Evolutionary conservation across 1,140 invertebrate species (phyloP).

Genomic region (Neodiprion virginianus): DNA sequence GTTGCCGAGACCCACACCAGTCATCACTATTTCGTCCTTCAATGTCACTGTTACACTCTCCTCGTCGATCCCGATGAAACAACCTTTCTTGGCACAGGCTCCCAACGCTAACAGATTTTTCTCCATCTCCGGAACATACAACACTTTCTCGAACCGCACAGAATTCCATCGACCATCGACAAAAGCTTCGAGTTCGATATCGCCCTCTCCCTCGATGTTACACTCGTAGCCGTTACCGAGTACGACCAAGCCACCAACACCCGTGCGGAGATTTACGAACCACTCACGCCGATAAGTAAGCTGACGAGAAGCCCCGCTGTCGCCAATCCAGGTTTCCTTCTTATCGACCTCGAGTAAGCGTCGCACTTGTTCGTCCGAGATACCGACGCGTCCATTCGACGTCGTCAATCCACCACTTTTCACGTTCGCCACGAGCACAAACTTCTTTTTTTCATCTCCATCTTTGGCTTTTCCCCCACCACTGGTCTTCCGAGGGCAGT

Average conservation of each 20-base stretch:
- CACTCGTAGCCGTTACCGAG: not conserved
- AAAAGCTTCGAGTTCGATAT: constrained; percentile 2
- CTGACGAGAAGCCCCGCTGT: constrained; percentile 29
- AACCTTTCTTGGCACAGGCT: constrained; percentile 23
- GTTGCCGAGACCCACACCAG: constrained; percentile 15
- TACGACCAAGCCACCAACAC: not conserved
- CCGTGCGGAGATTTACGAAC: not conserved
- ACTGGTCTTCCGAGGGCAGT: constrained; percentile 8
- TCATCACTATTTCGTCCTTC: constrained; percentile 25
- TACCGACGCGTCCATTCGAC: not conserved
- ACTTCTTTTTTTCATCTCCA: not conserved
- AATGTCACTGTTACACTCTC: constrained; percentile 15
- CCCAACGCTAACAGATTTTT: constrained; percentile 31
- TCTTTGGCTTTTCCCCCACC: not conserved
- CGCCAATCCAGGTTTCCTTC: constrained; percentile 27
- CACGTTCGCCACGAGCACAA: constrained; percentile 11
- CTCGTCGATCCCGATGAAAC: constrained; percentile 21
- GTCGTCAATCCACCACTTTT: constrained; percentile 7
- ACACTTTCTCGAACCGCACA: constrained; percentile 13
- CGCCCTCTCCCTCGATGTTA: constrained; percentile 9
- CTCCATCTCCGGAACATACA: constrained; percentile 20
- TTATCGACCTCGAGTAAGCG: not conserved
- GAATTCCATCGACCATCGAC: constrained; percentile 12
- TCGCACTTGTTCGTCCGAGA: constrained; percentile 1
- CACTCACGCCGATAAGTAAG: constrained; percentile 6